Base-by-base conservation (phyloP, 2,888 invertebrate species). In the Chalcosyrphus nemorum region DNA sequence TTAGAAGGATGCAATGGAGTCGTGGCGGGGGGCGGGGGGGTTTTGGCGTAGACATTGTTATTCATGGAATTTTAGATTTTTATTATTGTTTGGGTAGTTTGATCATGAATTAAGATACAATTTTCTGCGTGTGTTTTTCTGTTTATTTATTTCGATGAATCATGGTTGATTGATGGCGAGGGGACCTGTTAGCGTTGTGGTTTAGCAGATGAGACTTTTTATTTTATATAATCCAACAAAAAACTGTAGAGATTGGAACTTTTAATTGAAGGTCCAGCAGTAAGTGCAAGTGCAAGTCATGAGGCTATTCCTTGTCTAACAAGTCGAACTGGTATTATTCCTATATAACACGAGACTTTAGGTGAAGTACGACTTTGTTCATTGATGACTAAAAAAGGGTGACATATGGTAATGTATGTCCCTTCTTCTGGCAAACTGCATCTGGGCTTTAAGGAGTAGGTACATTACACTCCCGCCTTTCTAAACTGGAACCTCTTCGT, bases 31-130 rank as follows among this genome's bases (percentile, higher is more conserved):
- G 6, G 15, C 19, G n/a, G 3, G n/a, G 13, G 5, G 9, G 11
- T 24, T 45, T 13, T 1, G 27, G 35, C 43, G 63, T 45, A n/a
- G n/a, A n/a, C n/a, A 38, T 56, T 76, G 59, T 52, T 76, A 66
- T 76, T 76, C 66, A 76, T 76, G 66, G 76, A 68, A 59, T 76
- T 75, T 57, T 57, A 35, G 50, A 75, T 57, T 57, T 66, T 75
- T 65, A 47, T 75, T 65, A 32, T 35, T 5, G 32, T 35, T 59
- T 57, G 2, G 5, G 52, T 29, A 38, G 61, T 57, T 21, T 50
- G 57, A 59, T 57, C 57, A 29, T 50, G 59, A 47, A 57, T 59
- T 65, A 13, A 43, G 43, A 63, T 50, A 21, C 5, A 24, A 45
- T n/a, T 54, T 38, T 57, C 4, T 27, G 29, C 7, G 7, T 29